Conservation (phyloP, 2,888 invertebrate species). For the Prionchulus punctatus region DNA sequence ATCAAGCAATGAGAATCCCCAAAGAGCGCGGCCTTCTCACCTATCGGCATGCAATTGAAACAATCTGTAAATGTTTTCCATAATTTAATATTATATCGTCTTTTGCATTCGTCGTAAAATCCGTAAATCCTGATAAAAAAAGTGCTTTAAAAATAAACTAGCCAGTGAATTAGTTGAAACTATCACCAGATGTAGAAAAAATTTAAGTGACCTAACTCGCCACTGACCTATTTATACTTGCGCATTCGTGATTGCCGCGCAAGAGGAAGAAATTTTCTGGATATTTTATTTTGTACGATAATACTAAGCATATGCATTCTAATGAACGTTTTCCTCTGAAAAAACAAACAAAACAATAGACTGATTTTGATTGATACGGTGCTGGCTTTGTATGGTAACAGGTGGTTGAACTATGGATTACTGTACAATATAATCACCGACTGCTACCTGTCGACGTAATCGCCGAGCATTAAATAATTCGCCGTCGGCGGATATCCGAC, state of each 20-base stretch:
- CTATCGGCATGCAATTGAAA: slow-evolving; percentile 42
- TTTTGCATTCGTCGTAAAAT: slow-evolving; percentile 43
- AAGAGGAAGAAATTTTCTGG: slow-evolving; percentile 41
- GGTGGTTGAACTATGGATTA: too few species aligned
- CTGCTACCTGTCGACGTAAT: slow-evolving; percentile 41
- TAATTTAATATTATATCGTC: slow-evolving; percentile 40
- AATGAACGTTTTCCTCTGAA: slow-evolving; percentile 39
- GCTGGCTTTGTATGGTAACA: too few species aligned
- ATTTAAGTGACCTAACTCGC: neutral
- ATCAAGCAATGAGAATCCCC: neutral
- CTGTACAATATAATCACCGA: too few species aligned
- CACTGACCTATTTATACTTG: slow-evolving; percentile 40
- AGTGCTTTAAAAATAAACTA: neutral
- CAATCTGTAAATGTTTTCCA: slow-evolving; percentile 43
- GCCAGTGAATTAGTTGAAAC: neutral
- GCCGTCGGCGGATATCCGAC: slow-evolving; percentile 41
- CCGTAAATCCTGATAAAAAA: slow-evolving; percentile 39
- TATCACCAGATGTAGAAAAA: neutral
- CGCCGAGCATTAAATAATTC: slow-evolving; percentile 43
- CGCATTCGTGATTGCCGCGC: slow-evolving; percentile 43
- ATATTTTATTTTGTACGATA: slow-evolving; percentile 42
- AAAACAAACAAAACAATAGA: neutral
- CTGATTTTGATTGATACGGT: too few species aligned
- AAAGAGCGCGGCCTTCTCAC: slow-evolving; percentile 14
- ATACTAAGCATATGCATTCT: slow-evolving; percentile 40